Conservation (phyloP, 2,888 invertebrate species). For the Caenorhabditis sp. region DNA sequence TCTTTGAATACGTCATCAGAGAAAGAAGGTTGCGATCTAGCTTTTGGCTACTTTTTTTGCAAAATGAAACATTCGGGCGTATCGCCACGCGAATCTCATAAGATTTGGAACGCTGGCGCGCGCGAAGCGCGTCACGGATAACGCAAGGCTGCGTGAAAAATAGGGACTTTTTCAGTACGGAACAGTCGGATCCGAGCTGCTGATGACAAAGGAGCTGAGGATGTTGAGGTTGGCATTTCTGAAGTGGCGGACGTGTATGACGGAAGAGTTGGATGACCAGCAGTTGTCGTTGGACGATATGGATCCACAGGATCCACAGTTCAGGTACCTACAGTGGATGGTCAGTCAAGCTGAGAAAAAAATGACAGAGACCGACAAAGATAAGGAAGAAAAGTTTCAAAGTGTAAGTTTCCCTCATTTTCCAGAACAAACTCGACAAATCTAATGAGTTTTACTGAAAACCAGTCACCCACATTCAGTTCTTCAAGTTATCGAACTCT, state of each 20-base stretch:
- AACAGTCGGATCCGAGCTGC: constrained; percentile 6
- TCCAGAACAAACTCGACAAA: not conserved
- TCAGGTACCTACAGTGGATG: constrained; percentile 31
- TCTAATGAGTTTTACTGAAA: not conserved
- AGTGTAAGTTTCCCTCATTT: constrained; percentile 7
- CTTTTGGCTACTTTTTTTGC: not conserved
- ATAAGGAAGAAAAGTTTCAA: constrained; percentile 35
- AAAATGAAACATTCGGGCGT: too few relatives aligned
- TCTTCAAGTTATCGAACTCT: too few relatives aligned
- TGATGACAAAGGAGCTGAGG: constrained; percentile 28
- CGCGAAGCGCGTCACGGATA: too few relatives aligned
- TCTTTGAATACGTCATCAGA: not conserved
- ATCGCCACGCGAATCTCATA: too few relatives aligned
- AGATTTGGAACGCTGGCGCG: not conserved
- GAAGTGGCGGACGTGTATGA: constrained; percentile 49
- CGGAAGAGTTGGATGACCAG: constrained; percentile 36
- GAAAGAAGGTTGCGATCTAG: not conserved
- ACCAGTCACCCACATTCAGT: too few relatives aligned
- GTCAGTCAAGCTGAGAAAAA: constrained; percentile 34
- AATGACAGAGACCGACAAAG: constrained; percentile 10
- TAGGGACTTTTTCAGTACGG: constrained; percentile 12
- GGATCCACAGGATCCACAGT: constrained; percentile 51
- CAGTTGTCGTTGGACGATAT: constrained; percentile 42
- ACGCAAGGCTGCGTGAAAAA: not conserved
- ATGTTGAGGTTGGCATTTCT: constrained; percentile 40